Base-by-base conservation (phyloP, 2,113 vertebrate species). In the Etia nguti region DNA sequence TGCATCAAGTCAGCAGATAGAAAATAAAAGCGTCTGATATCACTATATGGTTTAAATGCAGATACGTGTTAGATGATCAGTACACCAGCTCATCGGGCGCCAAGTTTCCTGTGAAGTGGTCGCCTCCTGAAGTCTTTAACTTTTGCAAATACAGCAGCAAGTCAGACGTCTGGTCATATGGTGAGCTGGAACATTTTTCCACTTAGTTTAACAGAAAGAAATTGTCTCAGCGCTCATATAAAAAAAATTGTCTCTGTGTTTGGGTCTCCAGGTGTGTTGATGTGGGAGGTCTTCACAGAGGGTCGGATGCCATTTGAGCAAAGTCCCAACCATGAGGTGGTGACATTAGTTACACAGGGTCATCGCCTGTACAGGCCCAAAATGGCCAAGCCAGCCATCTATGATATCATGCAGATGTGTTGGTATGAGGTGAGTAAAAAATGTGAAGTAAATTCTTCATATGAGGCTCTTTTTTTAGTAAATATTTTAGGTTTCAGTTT, bases 31-130 rank as follows among this genome's bases (percentile, higher is more conserved):
- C 0, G 2, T 80, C 50, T 54, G 75, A 54, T 36, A 22, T 38
- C 20, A 36, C 12, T 59, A 31, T 81, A 24, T 18, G 24, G 43
- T 12, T 43, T 7, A 52, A 59, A 56, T 81, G 62, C 18, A 99
- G 98, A 82, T 99, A 99, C n/a, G 97, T 99, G 7, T 95, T 98
- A 73, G 98, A 99, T 70, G 97, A 99, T 87, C 98, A 99, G 57
- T 99, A 99, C 89, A 98, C 97, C 81, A 98, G 97, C 73, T 99
- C 98, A 4, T 98, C 97, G 0, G 98, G 98, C 4, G 96, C 97
- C 6, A 98, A 98, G 82, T 99, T 99, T 86, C 98, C 98, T 1
- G 98, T 99, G 85, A 98, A 99, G 86, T 99, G 98, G 98, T 99
- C 98, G n/a, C 97, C 98, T 1, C 98, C 98, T 0, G 98, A 99